These are phyloP conservation scores for Paguma larvata DNA, from an alignment of 2,797 vertebrate genomes.

Conservation along the genomic window DNA sequence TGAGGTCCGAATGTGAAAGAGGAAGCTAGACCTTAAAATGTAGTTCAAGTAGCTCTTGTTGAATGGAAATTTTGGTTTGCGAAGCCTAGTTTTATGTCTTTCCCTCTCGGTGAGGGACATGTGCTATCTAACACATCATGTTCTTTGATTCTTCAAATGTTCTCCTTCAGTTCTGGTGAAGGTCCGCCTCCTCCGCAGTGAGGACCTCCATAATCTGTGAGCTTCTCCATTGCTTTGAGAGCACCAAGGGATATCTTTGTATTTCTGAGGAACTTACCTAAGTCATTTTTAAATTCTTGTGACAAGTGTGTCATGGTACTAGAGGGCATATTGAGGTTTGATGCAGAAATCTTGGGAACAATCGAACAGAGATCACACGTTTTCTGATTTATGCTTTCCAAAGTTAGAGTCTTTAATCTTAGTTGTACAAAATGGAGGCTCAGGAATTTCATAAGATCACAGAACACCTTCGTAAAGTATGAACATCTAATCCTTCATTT, in stretches of 20 bases:
- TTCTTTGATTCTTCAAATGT: not conserved
- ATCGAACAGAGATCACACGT: not conserved
- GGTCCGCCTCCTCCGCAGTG: not conserved
- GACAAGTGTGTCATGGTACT: not conserved
- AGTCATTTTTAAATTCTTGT: not conserved
- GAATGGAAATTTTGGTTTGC: not conserved
- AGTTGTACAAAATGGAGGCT: not conserved
- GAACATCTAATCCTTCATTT: not conserved
- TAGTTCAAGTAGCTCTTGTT: not conserved
- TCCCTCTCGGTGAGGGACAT: not conserved
- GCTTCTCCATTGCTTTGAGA: not conserved
- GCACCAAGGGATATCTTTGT: not conserved
- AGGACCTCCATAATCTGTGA: not conserved
- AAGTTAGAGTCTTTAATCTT: not conserved
- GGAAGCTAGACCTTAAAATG: not conserved
- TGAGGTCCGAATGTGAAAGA: not conserved
- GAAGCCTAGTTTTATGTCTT: not conserved
- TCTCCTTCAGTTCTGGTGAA: not conserved
- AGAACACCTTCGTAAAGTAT: not conserved
- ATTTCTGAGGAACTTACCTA: not conserved
- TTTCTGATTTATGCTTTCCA: not conserved
- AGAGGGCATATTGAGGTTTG: not conserved
- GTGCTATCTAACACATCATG: not conserved
- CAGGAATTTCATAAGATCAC: not conserved
- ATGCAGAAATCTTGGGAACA: not conserved